Conservation (phyloP, 2,888 invertebrate genomes). For the Syrista parreyssii region DNA sequence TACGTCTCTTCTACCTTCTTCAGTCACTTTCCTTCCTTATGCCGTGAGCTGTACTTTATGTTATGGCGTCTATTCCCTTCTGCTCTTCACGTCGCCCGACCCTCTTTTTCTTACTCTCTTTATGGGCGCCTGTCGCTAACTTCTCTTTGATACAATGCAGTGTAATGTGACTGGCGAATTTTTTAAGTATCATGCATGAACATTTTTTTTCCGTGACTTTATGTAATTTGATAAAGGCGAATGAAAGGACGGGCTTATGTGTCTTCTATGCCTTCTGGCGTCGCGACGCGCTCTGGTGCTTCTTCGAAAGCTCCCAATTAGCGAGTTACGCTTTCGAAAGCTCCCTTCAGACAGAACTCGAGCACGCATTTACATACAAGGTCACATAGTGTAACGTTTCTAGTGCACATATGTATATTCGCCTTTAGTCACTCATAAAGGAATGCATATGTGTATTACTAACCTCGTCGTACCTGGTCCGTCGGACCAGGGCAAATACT, state of each 20-base stretch:
- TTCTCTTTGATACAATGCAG: neutral
- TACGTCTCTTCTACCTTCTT: too few relatives aligned
- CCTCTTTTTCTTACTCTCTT: neutral
- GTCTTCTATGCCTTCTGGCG: neutral
- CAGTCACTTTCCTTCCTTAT: neutral
- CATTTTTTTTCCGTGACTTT: neutral
- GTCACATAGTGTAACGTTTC: neutral
- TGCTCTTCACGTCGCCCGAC: neutral
- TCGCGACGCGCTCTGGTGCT: neutral
- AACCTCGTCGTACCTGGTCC: too few relatives aligned
- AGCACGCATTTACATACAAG: neutral
- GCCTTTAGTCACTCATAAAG: neutral
- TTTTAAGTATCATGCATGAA: neutral
- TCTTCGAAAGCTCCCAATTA: constrained; percentile 2
- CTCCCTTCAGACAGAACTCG: neutral
- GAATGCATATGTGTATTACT: neutral
- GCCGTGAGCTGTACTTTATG: neutral
- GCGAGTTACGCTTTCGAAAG: neutral
- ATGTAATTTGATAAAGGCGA: neutral
- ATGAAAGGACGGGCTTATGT: neutral
- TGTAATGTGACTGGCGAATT: neutral
- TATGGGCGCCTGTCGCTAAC: neutral
- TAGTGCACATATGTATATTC: neutral
- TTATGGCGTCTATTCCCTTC: neutral
- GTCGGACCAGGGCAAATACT: too few relatives aligned